phyloP scores from a whole-genome alignment of 1,140 invertebrate species.

The Yoshiicerus persimilis region DNA sequence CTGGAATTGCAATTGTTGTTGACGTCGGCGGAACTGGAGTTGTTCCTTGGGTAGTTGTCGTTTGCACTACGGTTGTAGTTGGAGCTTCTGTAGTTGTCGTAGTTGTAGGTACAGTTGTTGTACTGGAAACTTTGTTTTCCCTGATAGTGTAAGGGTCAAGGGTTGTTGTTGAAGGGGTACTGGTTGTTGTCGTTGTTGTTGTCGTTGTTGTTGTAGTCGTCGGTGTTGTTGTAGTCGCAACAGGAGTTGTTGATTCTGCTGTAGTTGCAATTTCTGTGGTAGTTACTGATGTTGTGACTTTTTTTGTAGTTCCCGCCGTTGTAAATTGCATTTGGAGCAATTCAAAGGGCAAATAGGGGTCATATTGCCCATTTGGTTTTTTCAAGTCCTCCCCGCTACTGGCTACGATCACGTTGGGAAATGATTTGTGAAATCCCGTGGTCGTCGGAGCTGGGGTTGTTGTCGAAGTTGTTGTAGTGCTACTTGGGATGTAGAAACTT shows the following conservation, averaged over 20 bases:
- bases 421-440: not conserved
- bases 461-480: not conserved
- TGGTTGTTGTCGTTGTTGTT: not conserved
- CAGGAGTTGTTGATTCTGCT: not conserved
- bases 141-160: not conserved
- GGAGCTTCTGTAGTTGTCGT: not conserved
- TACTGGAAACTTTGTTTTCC: conserved; percentile 21
- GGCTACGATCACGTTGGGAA: not conserved
- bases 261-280: conserved; percentile 24
- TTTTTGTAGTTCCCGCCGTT: not conserved
- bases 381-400: not conserved
- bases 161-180: not conserved
- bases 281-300: not conserved
- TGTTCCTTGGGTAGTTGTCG: conserved; percentile 1
- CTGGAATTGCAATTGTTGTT: not conserved
- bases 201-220: not conserved
- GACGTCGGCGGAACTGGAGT: not conserved
- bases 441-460: conserved; percentile 24
- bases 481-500: conserved; percentile 38
- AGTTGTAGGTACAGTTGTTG: conserved; percentile 20
- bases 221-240: not conserved
- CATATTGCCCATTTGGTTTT: conserved; percentile 8
- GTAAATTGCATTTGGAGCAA: conserved; percentile 41
- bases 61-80: not conserved
- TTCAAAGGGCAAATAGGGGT: conserved; percentile 46